These are phyloP conservation scores for Sebastes kiyomatsui DNA, from an alignment of 2,797 vertebrate species.

Conservation along the genomic window DNA sequence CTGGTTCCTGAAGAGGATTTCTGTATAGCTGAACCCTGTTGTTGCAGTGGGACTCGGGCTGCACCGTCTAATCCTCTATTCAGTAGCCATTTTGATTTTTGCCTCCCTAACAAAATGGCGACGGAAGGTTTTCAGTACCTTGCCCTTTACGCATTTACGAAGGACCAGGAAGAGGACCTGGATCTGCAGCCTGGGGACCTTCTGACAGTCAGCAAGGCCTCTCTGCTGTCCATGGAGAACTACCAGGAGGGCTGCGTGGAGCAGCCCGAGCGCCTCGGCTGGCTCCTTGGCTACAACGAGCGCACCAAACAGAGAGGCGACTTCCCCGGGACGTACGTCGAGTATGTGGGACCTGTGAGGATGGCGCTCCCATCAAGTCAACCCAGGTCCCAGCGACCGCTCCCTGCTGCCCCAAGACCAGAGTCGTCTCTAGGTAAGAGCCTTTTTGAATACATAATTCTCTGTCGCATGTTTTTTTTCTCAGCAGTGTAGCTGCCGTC, in stretches of 20 bases:
- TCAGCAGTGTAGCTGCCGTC: background rate
- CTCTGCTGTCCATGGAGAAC: constrained; percentile 86
- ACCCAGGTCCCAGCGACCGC: constrained; percentile 87
- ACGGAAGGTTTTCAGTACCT: constrained; percentile 92
- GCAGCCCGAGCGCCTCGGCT: constrained; percentile 87
- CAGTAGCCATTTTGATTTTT: constrained; percentile 68
- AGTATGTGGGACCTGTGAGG: constrained; percentile 89
- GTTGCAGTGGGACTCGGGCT: constrained; percentile 33
- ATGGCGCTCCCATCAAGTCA: constrained; percentile 85
- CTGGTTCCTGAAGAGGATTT: constrained; percentile 47
- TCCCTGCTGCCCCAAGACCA: constrained; percentile 86
- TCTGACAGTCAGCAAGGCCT: constrained; percentile 89
- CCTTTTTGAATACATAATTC: background rate
- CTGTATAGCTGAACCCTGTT: constrained; percentile 12
- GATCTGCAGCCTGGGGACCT: constrained; percentile 90
- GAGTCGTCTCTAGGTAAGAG: constrained; percentile 69
- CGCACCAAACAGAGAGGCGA: constrained; percentile 92
- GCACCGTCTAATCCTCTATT: constrained; percentile 43
- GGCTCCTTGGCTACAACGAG: constrained; percentile 93
- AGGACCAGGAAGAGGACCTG: constrained; percentile 93
- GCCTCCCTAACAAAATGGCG: constrained; percentile 74
- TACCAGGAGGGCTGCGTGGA: constrained; percentile 88
- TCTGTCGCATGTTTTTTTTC: background rate
- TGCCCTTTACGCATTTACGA: constrained; percentile 88
- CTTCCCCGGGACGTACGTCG: constrained; percentile 93